Base-by-base conservation (phyloP, 2,113 vertebrate genomes). In the Trinectes maculatus region DNA sequence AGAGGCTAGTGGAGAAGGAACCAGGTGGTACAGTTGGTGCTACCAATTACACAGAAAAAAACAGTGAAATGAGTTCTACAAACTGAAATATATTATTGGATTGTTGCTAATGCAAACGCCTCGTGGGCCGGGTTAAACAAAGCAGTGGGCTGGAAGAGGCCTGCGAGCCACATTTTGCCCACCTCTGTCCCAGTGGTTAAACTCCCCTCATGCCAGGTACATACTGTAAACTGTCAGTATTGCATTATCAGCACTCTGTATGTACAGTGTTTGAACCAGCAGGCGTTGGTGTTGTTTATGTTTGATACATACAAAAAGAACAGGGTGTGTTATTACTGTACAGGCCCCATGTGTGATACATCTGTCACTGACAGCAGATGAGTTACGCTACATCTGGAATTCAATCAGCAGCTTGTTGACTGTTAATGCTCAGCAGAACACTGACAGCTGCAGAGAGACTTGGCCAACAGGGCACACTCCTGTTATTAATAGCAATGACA, bases 401-500 rank as follows among this genome's bases (percentile, higher is more conserved):
- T 42, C 31, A 47, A 28, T 16, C 37, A 16, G 31, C 19, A 26
- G 31, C 19, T 36, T 31, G 57, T 57, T 53, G 58, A 64, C 43
- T 37, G 58, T 19, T 78, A 29, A 46, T 40, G 74, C 64, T 25
- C 25, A 29, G 26, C 44, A 47, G 22, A 25, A 24, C 44, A 16
- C 22, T 26, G 13, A 48, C 13, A 16, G 3, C 44, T 15, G 44
- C 44, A 15, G 19, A 5, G 42, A 12, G 22, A 44, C 18, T 42
- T 22, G 37, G 57, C 65, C 66, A 73, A 63, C 46, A 69, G 42
- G 42, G 18, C 19, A 22, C 42, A 59, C 64, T 57, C 13, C n/a
- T 48, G 54, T 67, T 85, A 84, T 80, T 78, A 77, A 79, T 80
- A 86, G 74, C 37, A 47, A 12, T 59, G 54, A 67, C 39, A 25